phyloP scores from a whole-genome alignment of 2,797 vertebrate genomes.

The Tiaroga cobitis region DNA sequence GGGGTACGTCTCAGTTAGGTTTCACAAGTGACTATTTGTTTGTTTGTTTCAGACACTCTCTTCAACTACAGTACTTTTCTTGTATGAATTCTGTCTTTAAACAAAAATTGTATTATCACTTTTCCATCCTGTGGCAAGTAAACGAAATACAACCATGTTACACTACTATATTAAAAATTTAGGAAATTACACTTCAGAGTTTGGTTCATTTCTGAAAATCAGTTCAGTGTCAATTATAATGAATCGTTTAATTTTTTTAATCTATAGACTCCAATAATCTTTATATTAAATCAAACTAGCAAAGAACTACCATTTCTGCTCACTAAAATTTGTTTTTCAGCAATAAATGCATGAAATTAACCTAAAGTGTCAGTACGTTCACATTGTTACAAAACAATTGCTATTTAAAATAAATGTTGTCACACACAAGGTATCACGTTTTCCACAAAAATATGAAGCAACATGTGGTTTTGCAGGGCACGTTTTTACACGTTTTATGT shows the following conservation, averaged over 20 bases:
- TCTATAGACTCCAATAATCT: neutral
- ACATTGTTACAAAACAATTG: neutral
- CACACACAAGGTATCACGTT: too few relatives aligned
- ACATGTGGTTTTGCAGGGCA: too few relatives aligned
- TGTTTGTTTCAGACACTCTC: neutral
- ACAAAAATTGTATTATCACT: neutral
- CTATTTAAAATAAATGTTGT: neutral
- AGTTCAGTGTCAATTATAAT: neutral
- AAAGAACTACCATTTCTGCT: neutral
- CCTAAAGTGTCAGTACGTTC: neutral
- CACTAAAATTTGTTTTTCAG: neutral
- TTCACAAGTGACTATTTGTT: neutral
- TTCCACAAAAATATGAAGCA: neutral
- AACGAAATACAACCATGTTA: neutral
- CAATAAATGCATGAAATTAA: neutral
- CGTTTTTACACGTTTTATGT: too few relatives aligned
- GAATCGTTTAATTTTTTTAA: too few relatives aligned
- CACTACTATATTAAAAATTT: neutral
- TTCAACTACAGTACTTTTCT: too few relatives aligned
- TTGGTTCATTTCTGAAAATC: neutral
- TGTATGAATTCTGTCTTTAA: neutral
- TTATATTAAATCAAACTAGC: neutral
- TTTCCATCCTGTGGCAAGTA: too few relatives aligned
- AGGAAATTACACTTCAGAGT: neutral
- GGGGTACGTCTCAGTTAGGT: neutral